Base-by-base conservation (phyloP, 2,888 invertebrate species). In the Lucinisca nassula region DNA sequence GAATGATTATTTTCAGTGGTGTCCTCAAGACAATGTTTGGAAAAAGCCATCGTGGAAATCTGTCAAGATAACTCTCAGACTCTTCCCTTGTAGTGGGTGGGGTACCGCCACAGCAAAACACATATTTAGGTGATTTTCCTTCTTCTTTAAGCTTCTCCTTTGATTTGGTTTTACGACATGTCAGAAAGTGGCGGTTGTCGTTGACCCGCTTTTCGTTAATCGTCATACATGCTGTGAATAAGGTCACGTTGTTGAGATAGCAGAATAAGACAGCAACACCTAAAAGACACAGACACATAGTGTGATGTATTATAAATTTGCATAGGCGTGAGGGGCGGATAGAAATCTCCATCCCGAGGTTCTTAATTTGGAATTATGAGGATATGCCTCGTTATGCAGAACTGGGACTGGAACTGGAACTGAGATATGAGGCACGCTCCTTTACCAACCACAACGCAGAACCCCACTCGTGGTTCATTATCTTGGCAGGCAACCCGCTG, bases 41-140 rank as follows among this genome's bases (percentile, higher is more conserved):
- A 6, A 94, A 51, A 24, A 90, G 72, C n/a, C 70, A 79, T 38
- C 88, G 89, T 0, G 93, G 93, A 14, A 90, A 80, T 73, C 83
- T 92, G 61, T 94, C 94, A 12, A 92, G 81, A 12, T 82, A 72
- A 73, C 94, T 92, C 27, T 92, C 92, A 17, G 88, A 87, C 21
- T 92, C 90, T 10, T 80, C 79, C 2, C 84, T 49, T 6, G 82
- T 51, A 21, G 38, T 82, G 2, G 93, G 91, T n/a, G 84, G 77
- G 10, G 85, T 70, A 10, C 92, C 93, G 1, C 85, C 77, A 79
- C 92, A 93, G 67, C 94, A 98, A 6, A 87, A 82, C 0, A 86
- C 51, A 6, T 30, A 30, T 30, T 55, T 58, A 14, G 4, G 38
- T 14, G 85, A 67, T 6, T 67, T 74, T 0, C 78, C 74, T 8